A percentile compares a stretch with the other conserved stretches of the same genome.
Evolutionary conservation across 2,113 vertebrate species (phyloP).

Genomic region (Tylochromis polylepis): DNA sequence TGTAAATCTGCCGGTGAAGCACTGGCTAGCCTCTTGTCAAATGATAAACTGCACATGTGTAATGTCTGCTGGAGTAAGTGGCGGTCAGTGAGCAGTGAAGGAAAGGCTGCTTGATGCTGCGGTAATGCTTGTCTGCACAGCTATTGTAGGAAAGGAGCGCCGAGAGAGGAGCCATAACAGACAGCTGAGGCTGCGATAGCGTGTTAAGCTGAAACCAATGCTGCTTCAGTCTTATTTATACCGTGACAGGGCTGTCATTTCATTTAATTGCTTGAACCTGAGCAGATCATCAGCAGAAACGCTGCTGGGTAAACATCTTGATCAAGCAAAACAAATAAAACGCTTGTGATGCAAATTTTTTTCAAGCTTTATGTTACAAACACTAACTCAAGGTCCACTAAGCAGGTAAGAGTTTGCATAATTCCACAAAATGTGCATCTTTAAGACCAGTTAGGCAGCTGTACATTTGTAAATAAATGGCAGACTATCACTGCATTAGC

Average conservation of each 20-base stretch:
- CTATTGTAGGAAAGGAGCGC: not conserved
- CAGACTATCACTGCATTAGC: not conserved
- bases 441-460: not conserved
- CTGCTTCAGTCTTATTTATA: not conserved
- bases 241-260: not conserved
- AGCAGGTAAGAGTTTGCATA: not conserved
- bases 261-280: not conserved
- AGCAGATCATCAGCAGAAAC: not conserved
- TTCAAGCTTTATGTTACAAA: not conserved
- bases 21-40: not conserved
- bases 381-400: accelerated
- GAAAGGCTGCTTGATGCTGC: not conserved
- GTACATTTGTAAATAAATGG: not conserved
- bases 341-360: accelerated
- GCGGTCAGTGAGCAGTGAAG: not conserved
- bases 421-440: not conserved
- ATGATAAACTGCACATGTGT: conserved; percentile 38
- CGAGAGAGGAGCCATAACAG: not conserved
- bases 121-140: not conserved
- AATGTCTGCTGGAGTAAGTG: conserved; percentile 28
- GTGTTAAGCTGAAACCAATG: not conserved
- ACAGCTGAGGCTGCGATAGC: not conserved
- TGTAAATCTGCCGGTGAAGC: conserved; percentile 20
- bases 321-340: not conserved
- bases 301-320: not conserved